Base-by-base conservation (phyloP, 2,797 vertebrate genomes). In the Chrysolophus pictus region DNA sequence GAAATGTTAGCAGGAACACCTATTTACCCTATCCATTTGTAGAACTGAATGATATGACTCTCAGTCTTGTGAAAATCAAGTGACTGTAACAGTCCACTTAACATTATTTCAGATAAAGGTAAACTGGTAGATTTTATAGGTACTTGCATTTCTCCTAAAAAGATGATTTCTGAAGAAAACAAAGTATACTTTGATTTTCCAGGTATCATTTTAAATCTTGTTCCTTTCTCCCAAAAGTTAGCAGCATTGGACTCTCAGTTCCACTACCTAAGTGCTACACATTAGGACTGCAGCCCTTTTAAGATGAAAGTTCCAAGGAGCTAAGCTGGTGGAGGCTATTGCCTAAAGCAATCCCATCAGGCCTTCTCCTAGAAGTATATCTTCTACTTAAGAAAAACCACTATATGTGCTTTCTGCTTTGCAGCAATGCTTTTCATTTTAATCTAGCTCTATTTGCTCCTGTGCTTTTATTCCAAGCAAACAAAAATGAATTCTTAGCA, bases 271-370 rank as follows among this genome's bases (percentile, higher is more conserved):
- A 84, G 55, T 71, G 26, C 39, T 87, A 78, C 1, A 0, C 59
- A 77, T 2, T 44, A 83, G 60, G 22, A 87, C 39, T 83, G 79
- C 59, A 92, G n/a, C 7, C 39, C 46, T 88, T 86, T 84, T 89
- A 91, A 87, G 55, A 80, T 35, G 59, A 81, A 93, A 95, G 60
- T 83, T 87, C 42, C 46, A 72, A 44, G 35, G 28, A 92, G 67
- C 44, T 63, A 92, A 78, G 63, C 42, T 73, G 63, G 72, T 63
- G 78, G 84, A 69, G 39, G 21, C 63, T 92, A 69, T 86, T 78
- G 92, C 93, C 91, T 91, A 84, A 72, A 96, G 90, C 84, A 84
- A 81, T 96, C 91, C 93, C 87, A 93, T 81, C 92, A 92, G 87
- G 67, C 84, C 67, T 89, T 53, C 84, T 78, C 73, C 53, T 88